phyloP scores from a whole-genome alignment of 2,797 vertebrate species.

The Falco biarmicus region DNA sequence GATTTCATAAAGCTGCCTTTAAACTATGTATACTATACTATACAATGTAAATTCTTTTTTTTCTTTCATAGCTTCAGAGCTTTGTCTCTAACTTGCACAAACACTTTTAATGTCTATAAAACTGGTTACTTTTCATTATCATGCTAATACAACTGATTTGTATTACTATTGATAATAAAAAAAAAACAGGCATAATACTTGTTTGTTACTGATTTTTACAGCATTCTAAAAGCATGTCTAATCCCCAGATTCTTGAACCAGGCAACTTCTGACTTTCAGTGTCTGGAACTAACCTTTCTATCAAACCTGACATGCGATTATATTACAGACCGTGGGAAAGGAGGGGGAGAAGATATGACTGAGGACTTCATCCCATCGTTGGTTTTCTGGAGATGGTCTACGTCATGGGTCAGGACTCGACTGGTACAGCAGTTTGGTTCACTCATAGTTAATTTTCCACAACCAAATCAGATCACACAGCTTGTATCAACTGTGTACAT shows the following conservation, averaged over 20 bases:
- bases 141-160: conserved; percentile 71
- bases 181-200: conserved; percentile 30
- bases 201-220: conserved; percentile 24
- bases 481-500: neutral
- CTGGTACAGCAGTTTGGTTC: neutral
- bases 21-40: conserved; percentile 30
- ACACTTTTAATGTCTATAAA: conserved; percentile 54
- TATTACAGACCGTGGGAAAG: neutral
- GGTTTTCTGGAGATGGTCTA: neutral
- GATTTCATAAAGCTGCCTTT: conserved; percentile 58
- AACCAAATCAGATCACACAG: neutral
- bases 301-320: neutral
- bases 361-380: neutral
- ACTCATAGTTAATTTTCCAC: neutral
- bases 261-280: neutral
- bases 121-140: conserved; percentile 56
- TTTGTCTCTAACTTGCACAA: conserved; percentile 57
- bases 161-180: conserved; percentile 74
- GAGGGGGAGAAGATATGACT: neutral
- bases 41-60: conserved; percentile 19
- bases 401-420: neutral
- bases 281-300: neutral
- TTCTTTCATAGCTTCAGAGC: conserved; percentile 39
- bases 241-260: neutral
- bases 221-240: neutral